Percentiles rank a stretch among this genome's conserved stretches.
These are phyloP conservation scores for Scaptomyza flava DNA, from an alignment of 2,888 invertebrate genomes.

Conservation along the genomic window DNA sequence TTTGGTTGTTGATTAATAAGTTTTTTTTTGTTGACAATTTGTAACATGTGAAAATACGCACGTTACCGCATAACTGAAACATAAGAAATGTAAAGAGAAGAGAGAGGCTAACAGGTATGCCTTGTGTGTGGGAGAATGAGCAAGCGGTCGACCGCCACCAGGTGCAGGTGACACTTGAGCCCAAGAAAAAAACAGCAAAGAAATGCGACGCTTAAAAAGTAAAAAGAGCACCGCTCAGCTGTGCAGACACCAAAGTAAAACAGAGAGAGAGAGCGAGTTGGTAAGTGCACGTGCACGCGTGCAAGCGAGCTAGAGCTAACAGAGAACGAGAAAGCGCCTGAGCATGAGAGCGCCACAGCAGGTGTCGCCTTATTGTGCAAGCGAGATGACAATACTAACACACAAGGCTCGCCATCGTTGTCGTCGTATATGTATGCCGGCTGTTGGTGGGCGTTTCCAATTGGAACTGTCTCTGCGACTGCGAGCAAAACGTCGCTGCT, in stretches of 20 bases:
- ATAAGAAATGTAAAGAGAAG: slow-evolving; percentile 45
- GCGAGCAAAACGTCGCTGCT: slow-evolving; percentile 30
- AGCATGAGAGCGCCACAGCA: slow-evolving; percentile 55
- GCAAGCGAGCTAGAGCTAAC: slow-evolving; percentile 12
- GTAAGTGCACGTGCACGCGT: slow-evolving; percentile 24
- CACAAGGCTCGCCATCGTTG: slow-evolving; percentile 42
- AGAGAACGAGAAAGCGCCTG: slow-evolving; percentile 38
- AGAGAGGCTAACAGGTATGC: background rate
- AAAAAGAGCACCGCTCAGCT: slow-evolving; percentile 52
- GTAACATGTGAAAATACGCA: slow-evolving; percentile 43
- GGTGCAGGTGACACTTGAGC: slow-evolving; percentile 72
- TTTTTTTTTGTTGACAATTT: slow-evolving; percentile 49
- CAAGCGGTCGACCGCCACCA: slow-evolving; percentile 20
- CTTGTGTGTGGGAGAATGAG: slow-evolving; percentile 12
- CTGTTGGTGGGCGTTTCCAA: slow-evolving; percentile 73
- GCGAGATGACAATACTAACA: slow-evolving; percentile 47
- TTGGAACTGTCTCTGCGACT: slow-evolving; percentile 63
- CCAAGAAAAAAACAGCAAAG: slow-evolving; percentile 54
- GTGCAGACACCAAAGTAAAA: slow-evolving; percentile 23
- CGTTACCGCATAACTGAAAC: slow-evolving; percentile 35
- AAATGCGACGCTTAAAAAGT: slow-evolving; percentile 50
- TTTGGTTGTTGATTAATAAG: slow-evolving; percentile 52
- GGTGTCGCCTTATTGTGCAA: slow-evolving; percentile 46
- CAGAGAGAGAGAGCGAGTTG: slow-evolving; percentile 11
- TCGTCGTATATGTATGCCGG: slow-evolving; percentile 32